Evolutionary conservation across 2,888 invertebrate species (phyloP), one percentile per base, ranked within the genome.

Genomic region (Noctua pronuba): DNA sequence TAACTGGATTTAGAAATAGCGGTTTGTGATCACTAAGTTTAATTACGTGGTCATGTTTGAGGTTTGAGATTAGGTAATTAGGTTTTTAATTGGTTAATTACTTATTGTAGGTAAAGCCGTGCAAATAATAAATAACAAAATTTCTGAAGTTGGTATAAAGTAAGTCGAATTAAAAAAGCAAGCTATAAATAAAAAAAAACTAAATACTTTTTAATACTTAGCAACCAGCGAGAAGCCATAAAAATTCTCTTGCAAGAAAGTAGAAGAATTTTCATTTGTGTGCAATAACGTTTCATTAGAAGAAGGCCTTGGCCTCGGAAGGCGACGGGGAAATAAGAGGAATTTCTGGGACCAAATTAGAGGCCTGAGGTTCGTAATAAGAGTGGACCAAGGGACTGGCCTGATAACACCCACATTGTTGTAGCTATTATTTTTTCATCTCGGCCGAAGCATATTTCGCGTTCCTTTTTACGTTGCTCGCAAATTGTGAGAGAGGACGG

Each of bases 351-450:
- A 80, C 79, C 93, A 96, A 95, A 96, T 96, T 95, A 96, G 94
- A 95, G 93, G 93, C 91, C 89, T 89, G 88, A 86, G 90, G 88
- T 92, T 92, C 91, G 93, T 94, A 94, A 94, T 95, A 94, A 94
- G 94, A 94, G 94, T 94, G 95, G 95, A 94, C 95, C 93, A 91
- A 89, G 93, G 83, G 83, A 83, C 85, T 71, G 89, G 88, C 91
- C 92, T 92, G 94, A 94, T 95, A 95, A 93, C 92, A 91, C 92
- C 91, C 92, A 94, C 93, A 95, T 95, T 95, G 95, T 95, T 91
- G 88, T 89, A 79, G 92, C 91, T 94, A 94, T 94, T 94, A 95
- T 95, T 95, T 95, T 94, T 94, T 94, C 93, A 95, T 94, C 91
- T 94, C 90, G 86, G 90, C 89, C 90, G 89, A 85, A 88, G 89